Evolutionary conservation across 2,888 invertebrate genomes (phyloP).

Genomic region (Gortyna flavago): DNA sequence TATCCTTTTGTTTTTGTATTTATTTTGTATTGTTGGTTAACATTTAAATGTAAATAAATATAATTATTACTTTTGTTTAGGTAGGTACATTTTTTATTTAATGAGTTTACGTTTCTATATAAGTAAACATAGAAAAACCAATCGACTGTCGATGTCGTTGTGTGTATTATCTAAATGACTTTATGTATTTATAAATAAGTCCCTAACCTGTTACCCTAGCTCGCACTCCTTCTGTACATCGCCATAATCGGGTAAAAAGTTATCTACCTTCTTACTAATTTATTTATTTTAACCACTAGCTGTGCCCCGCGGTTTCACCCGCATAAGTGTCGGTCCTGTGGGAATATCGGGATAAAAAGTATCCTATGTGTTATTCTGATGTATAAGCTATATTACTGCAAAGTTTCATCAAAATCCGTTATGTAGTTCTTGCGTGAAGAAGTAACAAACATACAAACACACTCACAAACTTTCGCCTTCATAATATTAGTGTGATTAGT

Average conservation of each 20-base stretch:
- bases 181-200: constrained; percentile 1
- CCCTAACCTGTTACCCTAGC: neutral
- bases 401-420: no score
- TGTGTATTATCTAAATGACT: constrained; percentile 7
- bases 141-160: neutral
- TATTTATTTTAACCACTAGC: neutral
- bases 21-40: neutral
- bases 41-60: no score
- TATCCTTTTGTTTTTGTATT: neutral
- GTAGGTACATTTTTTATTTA: constrained; percentile 1
- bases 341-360: no score
- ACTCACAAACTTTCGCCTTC: no score
- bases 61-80: neutral
- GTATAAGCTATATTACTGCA: no score
- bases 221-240: neutral
- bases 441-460: no score
- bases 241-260: neutral
- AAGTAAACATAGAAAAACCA: neutral
- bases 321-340: no score
- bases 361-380: no score
- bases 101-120: neutral
- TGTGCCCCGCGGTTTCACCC: no score
- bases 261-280: no score
- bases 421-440: no score
- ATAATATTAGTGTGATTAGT: no score